phyloP scores from a whole-genome alignment of 2,113 vertebrate genomes.

The Muntiacus muntjak region DNA sequence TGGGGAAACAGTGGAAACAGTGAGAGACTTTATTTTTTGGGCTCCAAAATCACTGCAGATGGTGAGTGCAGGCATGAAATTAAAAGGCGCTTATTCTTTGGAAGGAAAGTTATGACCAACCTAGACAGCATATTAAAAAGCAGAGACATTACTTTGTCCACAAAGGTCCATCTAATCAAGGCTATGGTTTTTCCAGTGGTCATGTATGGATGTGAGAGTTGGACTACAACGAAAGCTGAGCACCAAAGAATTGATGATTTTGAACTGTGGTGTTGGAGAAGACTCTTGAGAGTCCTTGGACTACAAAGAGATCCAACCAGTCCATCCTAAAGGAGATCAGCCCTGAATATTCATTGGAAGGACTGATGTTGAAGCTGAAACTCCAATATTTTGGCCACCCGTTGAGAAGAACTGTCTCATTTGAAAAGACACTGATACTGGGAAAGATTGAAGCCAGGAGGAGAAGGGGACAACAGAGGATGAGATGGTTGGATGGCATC shows the following conservation, averaged over 20 bases:
- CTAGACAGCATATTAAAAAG: neutral
- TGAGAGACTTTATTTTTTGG: neutral
- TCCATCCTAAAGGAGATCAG: neutral
- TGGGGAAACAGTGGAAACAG: neutral
- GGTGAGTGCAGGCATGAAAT: neutral
- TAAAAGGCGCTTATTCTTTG: neutral
- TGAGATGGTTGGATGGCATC: neutral
- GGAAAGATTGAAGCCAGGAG: neutral
- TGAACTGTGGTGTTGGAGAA: neutral
- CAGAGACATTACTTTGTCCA: neutral
- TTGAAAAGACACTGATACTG: neutral
- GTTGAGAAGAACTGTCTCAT: neutral
- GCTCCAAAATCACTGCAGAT: neutral
- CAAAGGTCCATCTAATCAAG: neutral
- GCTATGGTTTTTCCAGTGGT: neutral
- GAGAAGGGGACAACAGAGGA: neutral
- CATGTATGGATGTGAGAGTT: neutral
- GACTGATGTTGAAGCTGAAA: neutral
- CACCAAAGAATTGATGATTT: neutral
- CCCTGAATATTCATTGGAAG: neutral
- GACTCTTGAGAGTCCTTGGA: neutral
- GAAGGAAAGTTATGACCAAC: neutral
- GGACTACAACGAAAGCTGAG: neutral
- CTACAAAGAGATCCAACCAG: neutral
- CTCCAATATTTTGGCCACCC: neutral